phyloP scores from a whole-genome alignment of 2,888 invertebrate species.

The Troides aeacus region DNA sequence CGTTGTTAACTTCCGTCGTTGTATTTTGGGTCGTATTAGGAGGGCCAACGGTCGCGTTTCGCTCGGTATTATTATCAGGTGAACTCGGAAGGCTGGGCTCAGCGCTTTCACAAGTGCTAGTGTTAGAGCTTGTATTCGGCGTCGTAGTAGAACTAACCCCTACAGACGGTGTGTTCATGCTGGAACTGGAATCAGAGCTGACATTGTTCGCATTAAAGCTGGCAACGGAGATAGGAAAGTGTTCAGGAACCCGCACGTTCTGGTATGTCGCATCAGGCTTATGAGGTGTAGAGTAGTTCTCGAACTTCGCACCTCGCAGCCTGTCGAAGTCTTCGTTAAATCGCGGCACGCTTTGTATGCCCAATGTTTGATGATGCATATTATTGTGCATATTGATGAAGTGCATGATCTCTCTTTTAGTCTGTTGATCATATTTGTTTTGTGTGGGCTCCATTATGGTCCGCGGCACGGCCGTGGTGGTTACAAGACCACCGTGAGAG shows the following conservation, averaged over 20 bases:
- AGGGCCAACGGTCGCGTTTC: slow-evolving; percentile 46
- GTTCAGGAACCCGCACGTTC: slow-evolving; percentile 57
- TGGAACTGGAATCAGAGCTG: slow-evolving; percentile 85
- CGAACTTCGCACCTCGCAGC: slow-evolving; percentile 54
- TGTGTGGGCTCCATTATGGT: slow-evolving; percentile 59
- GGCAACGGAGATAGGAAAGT: slow-evolving; percentile 52
- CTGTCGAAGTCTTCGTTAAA: slow-evolving; percentile 60
- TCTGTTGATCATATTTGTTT: slow-evolving; percentile 63
- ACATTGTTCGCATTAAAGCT: slow-evolving; percentile 66
- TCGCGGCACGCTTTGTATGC: slow-evolving; percentile 55
- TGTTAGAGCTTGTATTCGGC: slow-evolving; percentile 85
- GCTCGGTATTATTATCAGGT: slow-evolving; percentile 70
- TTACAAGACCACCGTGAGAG: slow-evolving; percentile 45
- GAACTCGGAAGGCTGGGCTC: slow-evolving; percentile 87
- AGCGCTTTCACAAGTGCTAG: slow-evolving; percentile 85
- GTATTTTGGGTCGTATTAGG: slow-evolving; percentile 42
- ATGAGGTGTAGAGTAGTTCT: slow-evolving; percentile 54
- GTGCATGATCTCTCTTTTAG: slow-evolving; percentile 40
- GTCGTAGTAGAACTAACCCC: slow-evolving; percentile 84
- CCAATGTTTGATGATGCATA: slow-evolving; percentile 46
- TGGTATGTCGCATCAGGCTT: slow-evolving; percentile 63
- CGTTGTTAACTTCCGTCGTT: slow-evolving; percentile 48
- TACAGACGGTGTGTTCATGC: slow-evolving; percentile 80
- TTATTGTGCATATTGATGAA: slow-evolving; percentile 57
- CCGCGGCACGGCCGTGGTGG: slow-evolving; percentile 48